Evolutionary conservation across 2,113 vertebrate genomes (phyloP).

Genomic region (Crotalus viridis): DNA sequence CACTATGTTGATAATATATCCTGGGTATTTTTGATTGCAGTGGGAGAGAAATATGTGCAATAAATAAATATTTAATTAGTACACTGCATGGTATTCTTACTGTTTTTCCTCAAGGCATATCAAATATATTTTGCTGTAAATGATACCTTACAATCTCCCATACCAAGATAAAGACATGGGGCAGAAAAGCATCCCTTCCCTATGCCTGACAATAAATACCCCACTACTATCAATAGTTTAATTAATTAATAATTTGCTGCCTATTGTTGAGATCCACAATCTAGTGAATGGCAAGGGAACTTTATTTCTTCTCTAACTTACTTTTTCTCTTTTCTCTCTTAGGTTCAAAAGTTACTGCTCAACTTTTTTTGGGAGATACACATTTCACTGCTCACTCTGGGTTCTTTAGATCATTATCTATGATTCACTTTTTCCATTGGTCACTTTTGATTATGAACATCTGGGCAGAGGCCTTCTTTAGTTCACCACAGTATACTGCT

Average conservation of each 20-base stretch:
- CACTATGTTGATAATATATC: neutral
- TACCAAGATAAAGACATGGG: neutral
- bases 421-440: neutral
- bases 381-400: neutral
- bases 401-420: neutral
- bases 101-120: neutral
- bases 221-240: neutral
- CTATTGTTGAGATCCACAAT: neutral
- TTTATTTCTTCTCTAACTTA: neutral
- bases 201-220: neutral
- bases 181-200: neutral
- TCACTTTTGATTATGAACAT: neutral
- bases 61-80: neutral
- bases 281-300: neutral
- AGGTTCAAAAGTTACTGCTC: neutral
- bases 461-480: neutral
- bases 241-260: neutral
- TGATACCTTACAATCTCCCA: neutral
- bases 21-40: neutral
- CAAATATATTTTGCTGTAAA: neutral
- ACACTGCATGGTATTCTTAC: neutral
- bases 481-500: neutral
- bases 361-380: neutral
- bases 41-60: neutral
- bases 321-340: neutral